phyloP scores from a whole-genome alignment of 2,888 invertebrate species.

The Cordilura impudica region DNA sequence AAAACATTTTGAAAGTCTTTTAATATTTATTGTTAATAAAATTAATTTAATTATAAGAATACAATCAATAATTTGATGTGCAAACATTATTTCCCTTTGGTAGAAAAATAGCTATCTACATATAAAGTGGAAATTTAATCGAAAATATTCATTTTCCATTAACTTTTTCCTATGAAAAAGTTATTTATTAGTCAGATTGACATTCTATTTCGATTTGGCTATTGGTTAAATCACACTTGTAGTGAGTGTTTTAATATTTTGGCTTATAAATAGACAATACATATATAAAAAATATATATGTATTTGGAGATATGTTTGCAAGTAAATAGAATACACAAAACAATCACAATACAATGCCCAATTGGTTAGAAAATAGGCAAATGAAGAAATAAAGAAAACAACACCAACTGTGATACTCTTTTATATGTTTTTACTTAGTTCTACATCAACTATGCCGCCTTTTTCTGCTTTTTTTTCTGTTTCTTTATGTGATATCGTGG shows the following conservation, averaged over 20 bases:
- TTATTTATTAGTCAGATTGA: slow-evolving; percentile 49
- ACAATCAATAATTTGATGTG: no score
- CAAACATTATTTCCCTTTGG: no score
- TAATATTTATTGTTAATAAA: no score
- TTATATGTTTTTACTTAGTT: not conserved
- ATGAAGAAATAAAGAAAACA: not conserved
- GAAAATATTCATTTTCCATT: no score
- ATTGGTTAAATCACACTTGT: slow-evolving; percentile 35
- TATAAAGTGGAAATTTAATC: no score
- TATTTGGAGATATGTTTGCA: not conserved
- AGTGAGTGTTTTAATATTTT: slow-evolving; percentile 35
- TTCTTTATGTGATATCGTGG: slow-evolving; percentile 25
- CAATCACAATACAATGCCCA: slow-evolving; percentile 50
- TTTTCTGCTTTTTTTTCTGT: not conserved
- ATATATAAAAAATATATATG: not conserved
- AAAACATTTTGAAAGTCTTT: no score
- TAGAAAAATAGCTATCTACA: no score
- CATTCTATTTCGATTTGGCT: slow-evolving; percentile 22
- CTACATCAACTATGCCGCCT: not conserved
- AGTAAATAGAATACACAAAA: slow-evolving; percentile 22
- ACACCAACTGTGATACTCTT: slow-evolving; percentile 4
- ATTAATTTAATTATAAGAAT: no score
- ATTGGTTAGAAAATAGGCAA: slow-evolving; percentile 7
- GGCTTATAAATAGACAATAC: slow-evolving; percentile 13
- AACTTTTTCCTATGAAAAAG: slow-evolving; percentile 25